Evolutionary conservation across 1,140 invertebrate species (phyloP).

Genomic region (Campodea augens): DNA sequence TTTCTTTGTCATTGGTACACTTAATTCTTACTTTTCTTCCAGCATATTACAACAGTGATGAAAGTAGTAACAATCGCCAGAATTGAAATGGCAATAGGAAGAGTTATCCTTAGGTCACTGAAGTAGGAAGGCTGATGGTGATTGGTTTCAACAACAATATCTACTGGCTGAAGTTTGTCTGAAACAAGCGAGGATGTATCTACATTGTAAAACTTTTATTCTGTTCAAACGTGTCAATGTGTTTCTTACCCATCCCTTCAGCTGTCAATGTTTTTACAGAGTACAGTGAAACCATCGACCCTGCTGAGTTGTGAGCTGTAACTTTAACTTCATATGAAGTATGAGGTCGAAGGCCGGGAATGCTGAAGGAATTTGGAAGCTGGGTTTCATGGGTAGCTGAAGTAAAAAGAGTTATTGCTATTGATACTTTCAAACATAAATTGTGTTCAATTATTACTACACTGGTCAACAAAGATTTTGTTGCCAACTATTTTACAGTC

Average conservation of each 20-base stretch:
- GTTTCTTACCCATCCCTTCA: neutral
- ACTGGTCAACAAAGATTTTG: no score
- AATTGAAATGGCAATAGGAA: slow-evolving; percentile 19
- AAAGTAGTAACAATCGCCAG: slow-evolving; percentile 15
- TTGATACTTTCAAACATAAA: no score
- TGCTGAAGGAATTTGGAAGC: no score
- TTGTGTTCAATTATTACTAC: no score
- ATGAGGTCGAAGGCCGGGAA: slow-evolving; percentile 27
- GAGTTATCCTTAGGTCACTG: slow-evolving; percentile 7
- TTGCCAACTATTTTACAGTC: no score
- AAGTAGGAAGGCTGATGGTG: slow-evolving; percentile 4
- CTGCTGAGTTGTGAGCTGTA: slow-evolving; percentile 31
- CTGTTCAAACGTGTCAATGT: no score
- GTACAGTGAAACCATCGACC: slow-evolving; percentile 27
- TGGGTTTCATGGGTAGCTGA: no score
- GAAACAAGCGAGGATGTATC: no score
- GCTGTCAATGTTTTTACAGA: neutral
- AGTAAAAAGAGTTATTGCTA: no score
- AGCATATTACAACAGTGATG: slow-evolving; percentile 16
- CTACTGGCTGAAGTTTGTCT: neutral
- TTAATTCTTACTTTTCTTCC: slow-evolving; percentile 18
- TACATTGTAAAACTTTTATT: no score
- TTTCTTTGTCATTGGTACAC: no score
- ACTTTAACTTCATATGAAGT: slow-evolving; percentile 31
- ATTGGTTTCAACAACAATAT: neutral